Percentiles rank a stretch among this genome's conserved stretches.
These are phyloP conservation scores for Cantharis lateralis DNA, from an alignment of 2,888 invertebrate species.

Conservation along the genomic window DNA sequence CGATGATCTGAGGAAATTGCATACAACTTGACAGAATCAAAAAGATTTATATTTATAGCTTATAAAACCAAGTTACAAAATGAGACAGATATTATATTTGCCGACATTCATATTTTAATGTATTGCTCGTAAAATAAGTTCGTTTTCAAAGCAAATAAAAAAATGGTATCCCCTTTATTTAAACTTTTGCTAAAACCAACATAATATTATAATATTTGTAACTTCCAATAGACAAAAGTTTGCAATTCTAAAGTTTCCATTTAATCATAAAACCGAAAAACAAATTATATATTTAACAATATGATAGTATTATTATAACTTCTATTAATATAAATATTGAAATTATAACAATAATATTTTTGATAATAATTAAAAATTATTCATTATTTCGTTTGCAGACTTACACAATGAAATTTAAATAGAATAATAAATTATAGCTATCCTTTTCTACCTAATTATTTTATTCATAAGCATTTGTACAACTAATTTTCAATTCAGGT, in stretches of 20 bases:
- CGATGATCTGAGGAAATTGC: constrained; percentile 20
- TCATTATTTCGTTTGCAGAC: no score
- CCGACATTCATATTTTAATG: not conserved
- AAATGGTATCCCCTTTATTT: not conserved
- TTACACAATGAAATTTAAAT: no score
- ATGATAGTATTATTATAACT: no score
- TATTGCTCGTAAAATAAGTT: not conserved
- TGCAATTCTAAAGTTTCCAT: not conserved
- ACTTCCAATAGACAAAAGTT: not conserved
- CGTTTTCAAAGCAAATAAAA: not conserved
- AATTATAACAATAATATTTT: no score
- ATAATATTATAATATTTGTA: not conserved
- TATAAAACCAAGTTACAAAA: not conserved
- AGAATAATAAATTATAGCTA: no score
- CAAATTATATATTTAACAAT: no score
- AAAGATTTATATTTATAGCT: constrained; percentile 23
- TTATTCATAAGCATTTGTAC: no score
- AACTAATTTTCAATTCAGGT: no score
- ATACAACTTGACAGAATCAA: constrained; percentile 14
- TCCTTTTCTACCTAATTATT: no score
- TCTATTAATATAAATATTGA: no score
- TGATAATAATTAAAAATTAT: no score
- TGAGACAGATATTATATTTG: not conserved
- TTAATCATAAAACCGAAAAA: not conserved
- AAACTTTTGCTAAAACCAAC: not conserved